Base-by-base conservation (phyloP, 1,140 invertebrate genomes). In the Macrosteles quadrilineatus region DNA sequence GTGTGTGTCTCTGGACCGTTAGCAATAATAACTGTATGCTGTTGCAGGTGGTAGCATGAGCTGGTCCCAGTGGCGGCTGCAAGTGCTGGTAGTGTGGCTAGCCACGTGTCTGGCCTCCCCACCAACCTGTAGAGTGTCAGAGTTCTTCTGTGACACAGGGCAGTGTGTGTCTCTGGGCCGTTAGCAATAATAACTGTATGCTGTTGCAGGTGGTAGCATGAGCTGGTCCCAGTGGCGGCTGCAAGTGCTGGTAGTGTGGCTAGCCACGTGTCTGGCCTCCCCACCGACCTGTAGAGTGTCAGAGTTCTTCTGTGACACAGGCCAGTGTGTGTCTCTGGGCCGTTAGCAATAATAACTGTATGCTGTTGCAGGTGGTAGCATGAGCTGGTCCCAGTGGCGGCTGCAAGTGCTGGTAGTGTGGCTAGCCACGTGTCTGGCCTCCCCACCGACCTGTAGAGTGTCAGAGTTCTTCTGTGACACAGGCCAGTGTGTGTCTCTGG, bases 121-220 rank as follows among this genome's bases (percentile, higher is more conserved):
- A 9, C 76, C 75, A 65, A 76, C 79, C 4, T 87, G 86, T 77
- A 80, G 81, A 80, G 81, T 83, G 23, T 87, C 86, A 36, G 85
- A 88, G 76, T 86, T 81, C 76, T 82, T 83, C 64, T 91, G 90
- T 80, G 85, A 85, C 74, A 88, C 87, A 32, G 87, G 88, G 43
- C 85, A 87, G 73, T 94, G 91, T 80, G 84, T 93, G 72, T 85
- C 87, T 4, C 81, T 89, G 76, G 90, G 91, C 79, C 88, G 88
- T 74, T 92, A n/a, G n/a, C n/a, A 6, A 36, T 14, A 36, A 36
- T 14, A 36, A 6, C 32, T 36, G n/a, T 36, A 14, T 36, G 14
- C 32, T 36, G 32, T 36, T 36, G 32, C 32, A 36, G 32, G 32
- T 36, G 32, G 32, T 36, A 36, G 32, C 4, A 36, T 36, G 32